phyloP scores from a whole-genome alignment of 2,113 vertebrate species.

The Merops nubicus region DNA sequence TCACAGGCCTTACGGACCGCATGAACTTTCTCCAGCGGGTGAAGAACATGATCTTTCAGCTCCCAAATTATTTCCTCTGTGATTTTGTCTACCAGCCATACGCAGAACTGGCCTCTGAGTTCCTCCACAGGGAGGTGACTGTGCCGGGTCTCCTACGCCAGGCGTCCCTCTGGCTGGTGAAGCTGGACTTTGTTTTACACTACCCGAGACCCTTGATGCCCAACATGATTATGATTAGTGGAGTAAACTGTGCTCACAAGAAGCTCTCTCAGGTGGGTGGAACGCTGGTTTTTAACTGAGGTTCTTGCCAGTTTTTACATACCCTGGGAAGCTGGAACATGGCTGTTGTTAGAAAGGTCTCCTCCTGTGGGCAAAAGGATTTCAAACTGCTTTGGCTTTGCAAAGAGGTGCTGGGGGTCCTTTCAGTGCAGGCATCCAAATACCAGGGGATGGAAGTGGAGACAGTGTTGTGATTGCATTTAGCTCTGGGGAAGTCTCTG shows the following conservation, averaged over 20 bases:
- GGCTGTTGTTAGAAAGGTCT: background rate
- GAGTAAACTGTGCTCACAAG: conserved; percentile 65
- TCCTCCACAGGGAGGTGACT: conserved; percentile 70
- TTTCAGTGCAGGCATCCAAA: background rate
- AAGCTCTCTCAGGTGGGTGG: conserved; percentile 43
- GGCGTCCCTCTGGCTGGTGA: conserved; percentile 85
- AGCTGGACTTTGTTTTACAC: conserved; percentile 79
- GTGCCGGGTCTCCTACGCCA: conserved; percentile 74
- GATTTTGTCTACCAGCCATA: conserved; percentile 63
- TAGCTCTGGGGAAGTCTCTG: background rate
- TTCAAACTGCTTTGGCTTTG: background rate
- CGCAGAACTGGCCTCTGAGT: conserved; percentile 68
- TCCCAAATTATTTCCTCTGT: conserved; percentile 69
- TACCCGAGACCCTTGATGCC: conserved; percentile 86
- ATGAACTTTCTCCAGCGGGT: conserved; percentile 85
- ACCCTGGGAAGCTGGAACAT: background rate
- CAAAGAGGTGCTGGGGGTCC: conserved; percentile 26
- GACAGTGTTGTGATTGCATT: background rate
- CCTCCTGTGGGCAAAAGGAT: background rate
- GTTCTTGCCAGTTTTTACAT: background rate
- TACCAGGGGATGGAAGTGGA: background rate
- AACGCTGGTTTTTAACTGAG: background rate
- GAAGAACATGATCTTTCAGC: conserved; percentile 67
- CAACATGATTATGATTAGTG: conserved; percentile 79
- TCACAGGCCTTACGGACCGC: conserved; percentile 38